Evolutionary conservation across 1,140 invertebrate species (phyloP).

Genomic region (Parapsyche elsis): DNA sequence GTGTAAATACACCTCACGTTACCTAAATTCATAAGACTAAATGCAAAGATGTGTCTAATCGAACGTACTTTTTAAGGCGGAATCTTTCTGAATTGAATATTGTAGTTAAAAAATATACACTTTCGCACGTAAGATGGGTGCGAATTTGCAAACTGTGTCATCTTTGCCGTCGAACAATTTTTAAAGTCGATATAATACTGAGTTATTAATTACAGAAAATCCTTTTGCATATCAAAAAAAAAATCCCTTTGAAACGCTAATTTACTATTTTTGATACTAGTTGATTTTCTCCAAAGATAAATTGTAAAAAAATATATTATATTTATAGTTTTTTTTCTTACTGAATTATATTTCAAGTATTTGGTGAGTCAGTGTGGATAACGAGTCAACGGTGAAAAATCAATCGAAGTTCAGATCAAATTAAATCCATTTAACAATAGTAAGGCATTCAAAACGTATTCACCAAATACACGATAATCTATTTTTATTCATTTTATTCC

Average conservation of each 20-base stretch:
- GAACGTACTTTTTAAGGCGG: constrained; percentile 3
- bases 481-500: too few species aligned
- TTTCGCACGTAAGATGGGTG: too few species aligned
- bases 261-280: not conserved
- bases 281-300: not conserved
- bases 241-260: not conserved
- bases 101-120: constrained; percentile 7
- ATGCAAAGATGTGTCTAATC: not conserved
- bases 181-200: not conserved
- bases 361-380: constrained; percentile 7
- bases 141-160: not conserved
- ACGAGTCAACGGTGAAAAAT: not conserved
- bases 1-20: not conserved
- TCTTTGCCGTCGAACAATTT: not conserved
- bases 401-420: too few species aligned
- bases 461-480: too few species aligned
- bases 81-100: constrained; percentile 1
- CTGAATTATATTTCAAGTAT: not conserved
- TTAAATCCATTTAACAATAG: too few species aligned
- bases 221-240: not conserved
- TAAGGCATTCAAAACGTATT: too few species aligned
- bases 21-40: constrained; percentile 24
- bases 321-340: not conserved
- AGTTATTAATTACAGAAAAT: not conserved
- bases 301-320: constrained; percentile 11